Evolutionary conservation across 1,140 invertebrate genomes (phyloP).

Genomic region (Zeugodacus cucurbitae): DNA sequence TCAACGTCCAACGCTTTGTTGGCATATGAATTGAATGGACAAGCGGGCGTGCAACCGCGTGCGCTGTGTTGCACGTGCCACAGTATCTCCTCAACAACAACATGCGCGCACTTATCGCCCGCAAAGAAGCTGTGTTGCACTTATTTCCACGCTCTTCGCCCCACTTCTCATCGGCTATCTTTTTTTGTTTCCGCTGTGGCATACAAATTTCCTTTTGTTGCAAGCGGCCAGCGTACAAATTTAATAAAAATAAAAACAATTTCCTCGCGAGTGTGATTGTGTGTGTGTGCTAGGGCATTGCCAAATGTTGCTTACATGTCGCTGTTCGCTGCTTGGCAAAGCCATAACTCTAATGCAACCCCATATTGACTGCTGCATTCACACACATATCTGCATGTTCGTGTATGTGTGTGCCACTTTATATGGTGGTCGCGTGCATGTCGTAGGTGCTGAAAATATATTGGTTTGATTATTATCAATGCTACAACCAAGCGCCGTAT

Average conservation of each 20-base stretch:
- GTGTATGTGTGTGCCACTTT: background rate
- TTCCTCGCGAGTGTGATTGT: background rate
- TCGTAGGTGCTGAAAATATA: slow-evolving; percentile 34
- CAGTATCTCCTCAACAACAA: background rate
- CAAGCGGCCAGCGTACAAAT: background rate
- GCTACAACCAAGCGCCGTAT: background rate
- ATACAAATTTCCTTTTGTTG: slow-evolving; percentile 35
- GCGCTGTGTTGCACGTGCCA: slow-evolving; percentile 6
- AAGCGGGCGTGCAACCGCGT: slow-evolving; percentile 24
- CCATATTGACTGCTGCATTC: background rate
- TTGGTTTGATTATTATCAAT: slow-evolving; percentile 33
- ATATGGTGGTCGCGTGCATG: background rate
- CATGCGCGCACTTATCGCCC: background rate
- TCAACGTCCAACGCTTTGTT: slow-evolving; percentile 2
- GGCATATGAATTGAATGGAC: slow-evolving; percentile 19
- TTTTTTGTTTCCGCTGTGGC: background rate
- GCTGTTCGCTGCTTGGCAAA: no score
- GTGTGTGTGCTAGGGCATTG: background rate
- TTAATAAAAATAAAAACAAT: background rate
- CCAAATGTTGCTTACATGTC: background rate
- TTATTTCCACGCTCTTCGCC: background rate
- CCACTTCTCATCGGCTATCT: no score
- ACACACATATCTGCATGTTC: background rate
- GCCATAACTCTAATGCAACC: background rate
- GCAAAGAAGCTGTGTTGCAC: background rate